A percentile compares a stretch with the other conserved stretches of the same genome.
Evolutionary conservation across 2,888 invertebrate species (phyloP).

Genomic region (Malthinus seriepunctatus): DNA sequence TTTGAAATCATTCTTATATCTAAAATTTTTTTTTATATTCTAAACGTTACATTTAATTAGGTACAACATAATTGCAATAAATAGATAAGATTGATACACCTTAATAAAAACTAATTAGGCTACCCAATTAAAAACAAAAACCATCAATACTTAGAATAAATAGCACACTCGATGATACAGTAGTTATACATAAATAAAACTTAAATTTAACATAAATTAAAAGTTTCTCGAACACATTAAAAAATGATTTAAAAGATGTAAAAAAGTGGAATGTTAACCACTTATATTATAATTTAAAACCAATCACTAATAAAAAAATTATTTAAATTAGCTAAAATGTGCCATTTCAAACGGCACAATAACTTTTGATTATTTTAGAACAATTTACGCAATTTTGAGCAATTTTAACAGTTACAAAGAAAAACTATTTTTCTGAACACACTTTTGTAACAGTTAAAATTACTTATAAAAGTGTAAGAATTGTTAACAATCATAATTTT

Average conservation of each 20-base stretch:
- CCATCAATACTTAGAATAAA: conserved; percentile 1
- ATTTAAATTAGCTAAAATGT: too few species aligned
- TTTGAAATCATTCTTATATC: conserved; percentile 37
- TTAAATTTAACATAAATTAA: neutral
- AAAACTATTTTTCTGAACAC: too few species aligned
- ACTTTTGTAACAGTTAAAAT: too few species aligned
- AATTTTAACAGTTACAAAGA: too few species aligned
- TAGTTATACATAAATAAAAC: neutral
- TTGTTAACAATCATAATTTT: too few species aligned
- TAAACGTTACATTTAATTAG: conserved; percentile 29
- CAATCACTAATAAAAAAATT: too few species aligned
- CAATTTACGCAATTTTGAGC: too few species aligned
- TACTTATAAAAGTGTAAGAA: too few species aligned
- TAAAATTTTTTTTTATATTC: conserved; percentile 23
- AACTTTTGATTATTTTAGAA: too few species aligned
- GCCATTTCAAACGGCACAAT: too few species aligned
- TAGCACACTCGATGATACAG: neutral
- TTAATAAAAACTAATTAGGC: neutral
- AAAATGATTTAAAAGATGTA: neutral
- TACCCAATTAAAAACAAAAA: neutral
- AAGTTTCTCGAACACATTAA: neutral
- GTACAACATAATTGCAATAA: conserved; percentile 12
- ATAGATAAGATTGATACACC: neutral
- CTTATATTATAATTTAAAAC: too few species aligned
- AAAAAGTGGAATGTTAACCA: conserved; percentile 3